Percentiles rank a stretch among this genome's conserved stretches.
Conservation (phyloP, 2,888 invertebrate species). For the Calephelis perditalis region DNA sequence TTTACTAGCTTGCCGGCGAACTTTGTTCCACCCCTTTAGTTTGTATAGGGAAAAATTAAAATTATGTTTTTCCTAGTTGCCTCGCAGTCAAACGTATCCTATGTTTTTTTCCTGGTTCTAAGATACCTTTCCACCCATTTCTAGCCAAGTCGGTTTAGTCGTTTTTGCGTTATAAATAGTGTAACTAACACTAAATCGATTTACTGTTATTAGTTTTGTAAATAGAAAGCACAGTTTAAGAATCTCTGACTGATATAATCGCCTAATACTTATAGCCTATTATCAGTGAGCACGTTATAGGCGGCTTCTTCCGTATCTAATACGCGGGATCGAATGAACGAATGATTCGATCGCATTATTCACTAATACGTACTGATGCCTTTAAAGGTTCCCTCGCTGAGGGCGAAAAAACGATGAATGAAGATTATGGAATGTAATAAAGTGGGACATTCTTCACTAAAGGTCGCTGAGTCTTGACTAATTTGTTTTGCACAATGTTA, state of each 20-base stretch:
- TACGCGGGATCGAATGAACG: conserved; percentile 65
- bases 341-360: conserved; percentile 70
- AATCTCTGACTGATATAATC: conserved; percentile 44
- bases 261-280: conserved; percentile 57
- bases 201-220: too few relatives aligned
- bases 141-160: too few relatives aligned
- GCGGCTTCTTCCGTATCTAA: conserved; percentile 48
- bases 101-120: too few relatives aligned
- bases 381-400: conserved; percentile 55
- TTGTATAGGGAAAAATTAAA: too few relatives aligned
- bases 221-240: conserved; percentile 39
- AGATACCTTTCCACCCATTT: too few relatives aligned
- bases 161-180: too few relatives aligned
- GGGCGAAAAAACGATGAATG: conserved; percentile 70
- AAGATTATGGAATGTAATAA: conserved; percentile 75
- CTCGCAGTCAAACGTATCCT: too few relatives aligned
- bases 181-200: too few relatives aligned
- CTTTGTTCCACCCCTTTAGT: too few relatives aligned
- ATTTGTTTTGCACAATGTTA: conserved; percentile 40
- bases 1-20: too few relatives aligned
- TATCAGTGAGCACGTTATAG: conserved; percentile 61
- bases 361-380: conserved; percentile 63
- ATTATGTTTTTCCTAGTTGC: too few relatives aligned
- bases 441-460: conserved; percentile 60
- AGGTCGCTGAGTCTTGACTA: conserved; percentile 47